These are phyloP conservation scores for Tenebrio molitor DNA, from an alignment of 1,140 invertebrate genomes.

Conservation along the genomic window DNA sequence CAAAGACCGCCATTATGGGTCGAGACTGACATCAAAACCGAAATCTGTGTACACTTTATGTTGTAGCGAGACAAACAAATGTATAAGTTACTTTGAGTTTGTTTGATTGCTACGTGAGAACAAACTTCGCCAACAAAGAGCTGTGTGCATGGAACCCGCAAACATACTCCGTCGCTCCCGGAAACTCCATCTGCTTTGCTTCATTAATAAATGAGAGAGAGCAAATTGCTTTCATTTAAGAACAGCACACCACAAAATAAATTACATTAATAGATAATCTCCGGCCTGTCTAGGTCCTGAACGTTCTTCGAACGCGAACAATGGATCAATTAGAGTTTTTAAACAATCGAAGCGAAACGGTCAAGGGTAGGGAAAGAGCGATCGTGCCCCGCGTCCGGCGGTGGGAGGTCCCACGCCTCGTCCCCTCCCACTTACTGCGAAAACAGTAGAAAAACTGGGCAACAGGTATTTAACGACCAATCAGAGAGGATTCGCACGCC, in stretches of 20 bases:
- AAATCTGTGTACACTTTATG: conserved; percentile 34
- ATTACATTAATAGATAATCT: conserved; percentile 41
- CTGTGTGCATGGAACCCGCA: conserved; percentile 33
- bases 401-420: too few species aligned
- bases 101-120: conserved; percentile 40
- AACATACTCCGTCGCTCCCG: conserved; percentile 28
- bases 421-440: too few species aligned
- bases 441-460: too few species aligned
- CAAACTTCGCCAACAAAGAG: conserved; percentile 38
- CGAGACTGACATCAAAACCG: conserved; percentile 11
- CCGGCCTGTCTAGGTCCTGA: not conserved
- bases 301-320: too few species aligned
- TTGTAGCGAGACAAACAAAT: conserved; percentile 23
- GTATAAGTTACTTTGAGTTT: conserved; percentile 34
- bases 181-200: conserved; percentile 38
- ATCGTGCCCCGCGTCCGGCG: too few species aligned
- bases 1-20: not conserved
- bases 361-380: too few species aligned
- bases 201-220: conserved; percentile 39
- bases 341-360: too few species aligned
- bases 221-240: conserved; percentile 40
- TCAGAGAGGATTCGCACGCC: too few species aligned
- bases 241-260: conserved; percentile 38
- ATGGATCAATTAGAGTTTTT: too few species aligned
- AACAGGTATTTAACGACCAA: too few species aligned